Conservation (phyloP, 2,888 invertebrate species). For the Yponomeuta malinellus region DNA sequence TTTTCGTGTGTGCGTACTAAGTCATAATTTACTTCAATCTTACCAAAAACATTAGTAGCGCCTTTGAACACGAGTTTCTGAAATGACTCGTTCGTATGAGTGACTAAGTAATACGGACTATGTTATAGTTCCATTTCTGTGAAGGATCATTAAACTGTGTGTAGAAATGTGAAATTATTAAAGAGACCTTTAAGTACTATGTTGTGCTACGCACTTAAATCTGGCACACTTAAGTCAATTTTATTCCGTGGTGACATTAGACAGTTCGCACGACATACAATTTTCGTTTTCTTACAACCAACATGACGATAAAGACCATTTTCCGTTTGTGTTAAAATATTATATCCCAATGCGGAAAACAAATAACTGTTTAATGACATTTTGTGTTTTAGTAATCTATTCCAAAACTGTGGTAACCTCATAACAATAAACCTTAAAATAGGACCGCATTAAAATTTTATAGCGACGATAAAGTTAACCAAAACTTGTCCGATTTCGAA, state of each 20-base stretch:
- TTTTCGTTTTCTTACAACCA: too few species aligned
- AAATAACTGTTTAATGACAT: background rate
- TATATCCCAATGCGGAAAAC: background rate
- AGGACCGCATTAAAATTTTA: background rate
- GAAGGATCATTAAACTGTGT: background rate
- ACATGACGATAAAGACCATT: too few species aligned
- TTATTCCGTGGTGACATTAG: too few species aligned
- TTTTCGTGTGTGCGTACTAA: background rate
- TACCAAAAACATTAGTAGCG: background rate
- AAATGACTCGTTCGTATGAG: background rate
- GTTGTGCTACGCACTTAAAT: too few species aligned
- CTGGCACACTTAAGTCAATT: too few species aligned
- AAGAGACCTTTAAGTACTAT: too few species aligned
- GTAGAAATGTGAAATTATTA: background rate
- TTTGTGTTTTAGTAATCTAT: background rate
- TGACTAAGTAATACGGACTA: background rate
- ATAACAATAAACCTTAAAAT: conserved; percentile 2
- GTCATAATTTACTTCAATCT: background rate
- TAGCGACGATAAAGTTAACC: background rate
- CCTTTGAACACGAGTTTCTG: background rate
- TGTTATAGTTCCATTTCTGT: background rate
- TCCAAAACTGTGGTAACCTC: background rate
- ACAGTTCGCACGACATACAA: too few species aligned
- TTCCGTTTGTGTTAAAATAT: too few species aligned
- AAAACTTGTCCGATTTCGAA: background rate